These are phyloP conservation scores for Calliscelio sp. DNA, from an alignment of 2,888 invertebrate genomes.

Conservation along the genomic window DNA sequence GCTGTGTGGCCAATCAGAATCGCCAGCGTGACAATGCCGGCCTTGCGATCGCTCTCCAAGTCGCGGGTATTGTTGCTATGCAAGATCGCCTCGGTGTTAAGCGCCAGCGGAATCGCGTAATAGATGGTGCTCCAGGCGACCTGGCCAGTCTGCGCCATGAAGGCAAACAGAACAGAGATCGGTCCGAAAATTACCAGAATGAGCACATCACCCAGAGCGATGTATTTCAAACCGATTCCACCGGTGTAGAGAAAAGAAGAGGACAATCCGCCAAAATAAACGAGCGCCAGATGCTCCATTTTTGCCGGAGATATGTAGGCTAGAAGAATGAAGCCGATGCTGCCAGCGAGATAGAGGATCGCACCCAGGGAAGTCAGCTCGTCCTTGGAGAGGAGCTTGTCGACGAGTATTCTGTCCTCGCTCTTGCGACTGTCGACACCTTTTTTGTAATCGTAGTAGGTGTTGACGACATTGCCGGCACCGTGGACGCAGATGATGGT, in stretches of 20 bases:
- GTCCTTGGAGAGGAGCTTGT: constrained; percentile 93
- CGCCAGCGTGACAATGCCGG: constrained; percentile 97
- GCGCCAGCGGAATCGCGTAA: constrained; percentile 96
- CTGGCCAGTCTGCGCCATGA: constrained; percentile 96
- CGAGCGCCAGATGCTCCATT: constrained; percentile 97
- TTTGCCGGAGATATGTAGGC: constrained; percentile 94
- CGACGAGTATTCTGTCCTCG: constrained; percentile 97
- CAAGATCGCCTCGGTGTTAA: constrained; percentile 97
- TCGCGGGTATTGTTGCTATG: constrained; percentile 98
- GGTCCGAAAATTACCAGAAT: constrained; percentile 98
- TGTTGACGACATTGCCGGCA: constrained; percentile 98
- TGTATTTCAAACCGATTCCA: constrained; percentile 97
- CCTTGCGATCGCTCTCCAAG: constrained; percentile 94
- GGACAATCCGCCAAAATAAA: constrained; percentile 97
- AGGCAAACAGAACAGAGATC: constrained; percentile 96
- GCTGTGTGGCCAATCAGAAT: constrained; percentile 96
- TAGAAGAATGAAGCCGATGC: constrained; percentile 92
- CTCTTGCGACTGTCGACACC: constrained; percentile 97
- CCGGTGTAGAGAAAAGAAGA: constrained; percentile 99
- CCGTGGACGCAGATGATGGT: constrained; percentile 97
- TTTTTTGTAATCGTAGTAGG: constrained; percentile 97
- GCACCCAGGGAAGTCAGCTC: constrained; percentile 95
- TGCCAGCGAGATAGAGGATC: constrained; percentile 94
- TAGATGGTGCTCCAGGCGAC: constrained; percentile 96
- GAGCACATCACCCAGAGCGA: constrained; percentile 96